Conservation (phyloP, 2,113 vertebrate genomes). For the Scomber scombrus region DNA sequence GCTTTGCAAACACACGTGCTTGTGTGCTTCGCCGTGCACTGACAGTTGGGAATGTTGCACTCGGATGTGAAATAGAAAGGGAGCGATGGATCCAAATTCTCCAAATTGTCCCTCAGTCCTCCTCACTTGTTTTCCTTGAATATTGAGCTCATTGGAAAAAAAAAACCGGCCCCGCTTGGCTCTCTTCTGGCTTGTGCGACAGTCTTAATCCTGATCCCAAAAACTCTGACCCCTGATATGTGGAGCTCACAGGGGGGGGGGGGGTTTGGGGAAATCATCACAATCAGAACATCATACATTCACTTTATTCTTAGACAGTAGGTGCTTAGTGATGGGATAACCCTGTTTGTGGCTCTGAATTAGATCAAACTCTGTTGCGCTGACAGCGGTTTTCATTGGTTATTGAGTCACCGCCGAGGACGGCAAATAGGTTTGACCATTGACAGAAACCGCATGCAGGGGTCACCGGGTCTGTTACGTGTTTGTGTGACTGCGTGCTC, state of each 20-base stretch:
- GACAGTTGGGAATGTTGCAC: slow-evolving; percentile 59
- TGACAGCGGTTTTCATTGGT: slow-evolving; percentile 16
- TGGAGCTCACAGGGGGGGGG: neutral
- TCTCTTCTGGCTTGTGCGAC: neutral
- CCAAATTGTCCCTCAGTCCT: neutral
- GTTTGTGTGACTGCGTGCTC: slow-evolving; percentile 9
- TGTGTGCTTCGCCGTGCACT: slow-evolving; percentile 1
- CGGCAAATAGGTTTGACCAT: slow-evolving; percentile 3
- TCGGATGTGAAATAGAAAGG: slow-evolving; percentile 48
- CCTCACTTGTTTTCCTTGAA: neutral
- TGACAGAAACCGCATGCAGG: slow-evolving; percentile 26
- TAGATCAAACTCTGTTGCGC: slow-evolving; percentile 14
- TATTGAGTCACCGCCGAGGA: slow-evolving; percentile 35
- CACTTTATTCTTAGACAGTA: neutral
- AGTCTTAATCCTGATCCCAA: too few relatives aligned
- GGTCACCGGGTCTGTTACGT: neutral
- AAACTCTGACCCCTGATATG: too few relatives aligned
- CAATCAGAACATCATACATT: neutral
- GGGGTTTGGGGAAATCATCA: neutral
- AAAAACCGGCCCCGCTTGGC: neutral
- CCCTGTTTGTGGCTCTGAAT: neutral
- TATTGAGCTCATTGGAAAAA: slow-evolving; percentile 3
- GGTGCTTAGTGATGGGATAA: slow-evolving; percentile 7
- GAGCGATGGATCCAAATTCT: neutral
- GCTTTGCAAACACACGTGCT: neutral